These are phyloP conservation scores for Scophthalmus maximus DNA, from an alignment of 2,113 vertebrate genomes.

Conservation along the genomic window DNA sequence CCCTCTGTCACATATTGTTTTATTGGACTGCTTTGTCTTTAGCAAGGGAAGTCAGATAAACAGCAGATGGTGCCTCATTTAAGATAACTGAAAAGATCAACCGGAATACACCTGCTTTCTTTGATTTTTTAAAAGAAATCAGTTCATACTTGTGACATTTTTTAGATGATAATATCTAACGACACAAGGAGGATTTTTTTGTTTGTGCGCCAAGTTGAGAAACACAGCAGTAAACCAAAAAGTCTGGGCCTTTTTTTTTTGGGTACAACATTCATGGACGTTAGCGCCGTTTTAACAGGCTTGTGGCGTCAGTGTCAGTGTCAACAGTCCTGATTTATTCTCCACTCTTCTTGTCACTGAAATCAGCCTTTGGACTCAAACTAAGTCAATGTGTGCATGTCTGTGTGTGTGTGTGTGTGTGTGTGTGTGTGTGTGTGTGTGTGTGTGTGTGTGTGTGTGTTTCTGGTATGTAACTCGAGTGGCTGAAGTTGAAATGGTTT, in stretches of 20 bases:
- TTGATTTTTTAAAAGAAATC: too few species aligned
- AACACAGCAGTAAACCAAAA: neutral
- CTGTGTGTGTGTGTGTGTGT: conserved; percentile 6
- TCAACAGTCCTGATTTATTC: conserved; percentile 30
- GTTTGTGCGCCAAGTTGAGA: too few species aligned
- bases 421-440: conserved; percentile 12
- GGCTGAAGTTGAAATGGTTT: conserved; percentile 41
- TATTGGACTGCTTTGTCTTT: too few species aligned
- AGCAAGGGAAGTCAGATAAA: too few species aligned
- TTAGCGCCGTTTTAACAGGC: neutral
- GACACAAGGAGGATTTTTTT: neutral
- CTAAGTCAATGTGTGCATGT: conserved; percentile 32
- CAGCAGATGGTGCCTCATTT: too few species aligned
- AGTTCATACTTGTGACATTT: neutral
- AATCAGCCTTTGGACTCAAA: conserved; percentile 62
- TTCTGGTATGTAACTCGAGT: conserved; percentile 39
- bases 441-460: conserved; percentile 10
- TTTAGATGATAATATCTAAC: too few species aligned
- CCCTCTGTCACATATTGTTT: neutral
- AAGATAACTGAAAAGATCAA: too few species aligned
- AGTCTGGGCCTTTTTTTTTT: too few species aligned
- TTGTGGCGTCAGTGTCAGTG: conserved; percentile 22
- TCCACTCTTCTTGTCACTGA: conserved; percentile 29
- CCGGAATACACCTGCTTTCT: too few species aligned
- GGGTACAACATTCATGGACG: neutral